Conservation (phyloP, 2,888 invertebrate genomes). For the Teinopalpus imperialis region DNA sequence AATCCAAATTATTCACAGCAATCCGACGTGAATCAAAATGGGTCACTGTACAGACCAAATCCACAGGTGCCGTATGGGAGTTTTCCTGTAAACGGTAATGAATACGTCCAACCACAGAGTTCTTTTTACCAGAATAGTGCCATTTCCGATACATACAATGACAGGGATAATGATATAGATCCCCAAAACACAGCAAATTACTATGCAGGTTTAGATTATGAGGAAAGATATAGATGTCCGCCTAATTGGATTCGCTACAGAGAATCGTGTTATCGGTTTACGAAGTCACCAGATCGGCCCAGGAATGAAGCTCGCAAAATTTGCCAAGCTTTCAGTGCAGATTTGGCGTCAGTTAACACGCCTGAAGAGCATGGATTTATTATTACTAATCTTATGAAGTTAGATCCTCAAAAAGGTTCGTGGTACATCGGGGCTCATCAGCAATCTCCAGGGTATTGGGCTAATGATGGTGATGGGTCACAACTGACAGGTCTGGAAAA, state of each 20-base stretch:
- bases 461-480: conserved; percentile 91
- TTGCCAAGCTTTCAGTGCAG: conserved; percentile 91
- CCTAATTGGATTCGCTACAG: conserved; percentile 92
- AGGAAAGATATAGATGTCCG: conserved; percentile 85
- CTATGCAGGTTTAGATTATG: conserved; percentile 69
- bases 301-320: conserved; percentile 91
- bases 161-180: conserved; percentile 64
- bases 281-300: conserved; percentile 91
- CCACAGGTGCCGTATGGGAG: conserved; percentile 68
- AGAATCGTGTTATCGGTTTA: conserved; percentile 94
- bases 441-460: conserved; percentile 88
- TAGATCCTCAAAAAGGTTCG: conserved; percentile 92
- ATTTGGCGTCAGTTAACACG: conserved; percentile 89
- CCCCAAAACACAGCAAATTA: conserved; percentile 62
- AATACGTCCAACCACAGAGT: conserved; percentile 60
- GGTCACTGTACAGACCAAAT: conserved; percentile 55
- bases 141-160: conserved; percentile 56
- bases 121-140: conserved; percentile 63
- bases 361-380: conserved; percentile 94
- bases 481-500: conserved; percentile 90
- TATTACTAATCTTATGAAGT: conserved; percentile 88
- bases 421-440: conserved; percentile 94
- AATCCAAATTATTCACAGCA: conserved; percentile 61
- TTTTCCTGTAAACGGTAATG: conserved; percentile 62
- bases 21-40: conserved; percentile 49